Evolutionary conservation across 2,888 invertebrate species (phyloP).

Genomic region (Chalcis sispes): DNA sequence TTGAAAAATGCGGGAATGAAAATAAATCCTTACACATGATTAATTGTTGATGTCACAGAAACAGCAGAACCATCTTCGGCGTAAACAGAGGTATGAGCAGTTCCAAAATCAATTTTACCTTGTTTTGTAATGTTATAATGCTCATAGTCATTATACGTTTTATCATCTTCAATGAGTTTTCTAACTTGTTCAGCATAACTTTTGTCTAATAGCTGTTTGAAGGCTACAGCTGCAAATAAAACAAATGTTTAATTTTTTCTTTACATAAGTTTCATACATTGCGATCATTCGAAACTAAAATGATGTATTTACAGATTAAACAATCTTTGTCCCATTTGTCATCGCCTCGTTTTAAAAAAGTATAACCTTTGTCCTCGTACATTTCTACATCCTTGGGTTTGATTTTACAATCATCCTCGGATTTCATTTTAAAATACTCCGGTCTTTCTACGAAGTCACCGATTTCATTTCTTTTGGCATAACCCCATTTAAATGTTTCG

Average conservation of each 20-base stretch:
- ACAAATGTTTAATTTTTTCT: background rate
- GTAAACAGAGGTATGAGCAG: slow-evolving; percentile 91
- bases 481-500: slow-evolving; percentile 95
- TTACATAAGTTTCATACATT: background rate
- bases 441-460: slow-evolving; percentile 81
- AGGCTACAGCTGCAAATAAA: slow-evolving; percentile 12
- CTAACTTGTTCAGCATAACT: slow-evolving; percentile 80
- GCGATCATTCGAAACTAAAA: background rate
- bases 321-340: slow-evolving; percentile 34
- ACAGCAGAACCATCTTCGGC: slow-evolving; percentile 93
- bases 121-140: slow-evolving; percentile 82
- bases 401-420: slow-evolving; percentile 5
- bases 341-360: background rate
- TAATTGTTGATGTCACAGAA: slow-evolving; percentile 92
- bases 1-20: background rate
- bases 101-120: slow-evolving; percentile 84
- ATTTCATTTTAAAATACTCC: slow-evolving; percentile 74
- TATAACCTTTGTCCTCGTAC: background rate
- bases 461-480: slow-evolving; percentile 88
- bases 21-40: slow-evolving; percentile 83
- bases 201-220: slow-evolving; percentile 10
- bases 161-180: slow-evolving; percentile 76
- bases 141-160: slow-evolving; percentile 81
- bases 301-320: slow-evolving; percentile 30
- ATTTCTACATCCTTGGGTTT: background rate